These are phyloP conservation scores for Hyaena hyaena DNA, from an alignment of 2,113 vertebrate species.

Conservation along the genomic window DNA sequence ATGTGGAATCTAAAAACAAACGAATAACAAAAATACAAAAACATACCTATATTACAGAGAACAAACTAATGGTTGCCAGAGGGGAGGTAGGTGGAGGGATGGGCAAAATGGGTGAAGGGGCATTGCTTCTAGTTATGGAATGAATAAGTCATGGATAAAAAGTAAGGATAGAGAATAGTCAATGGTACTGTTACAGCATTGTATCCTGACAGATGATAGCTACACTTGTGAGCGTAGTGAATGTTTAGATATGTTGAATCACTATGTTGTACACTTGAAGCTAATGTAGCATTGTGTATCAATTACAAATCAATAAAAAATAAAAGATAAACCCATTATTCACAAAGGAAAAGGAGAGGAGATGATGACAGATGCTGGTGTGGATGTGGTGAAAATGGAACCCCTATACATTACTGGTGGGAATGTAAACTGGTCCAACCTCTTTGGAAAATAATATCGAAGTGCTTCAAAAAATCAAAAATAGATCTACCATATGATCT, in stretches of 20 bases:
- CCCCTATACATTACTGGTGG: background rate
- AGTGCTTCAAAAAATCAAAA: background rate
- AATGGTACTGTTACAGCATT: background rate
- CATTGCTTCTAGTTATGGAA: background rate
- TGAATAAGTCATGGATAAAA: background rate
- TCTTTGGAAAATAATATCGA: background rate
- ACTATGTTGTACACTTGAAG: background rate
- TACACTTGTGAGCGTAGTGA: background rate
- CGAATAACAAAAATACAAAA: background rate
- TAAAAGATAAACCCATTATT: background rate
- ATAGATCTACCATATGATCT: background rate
- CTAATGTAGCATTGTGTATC: background rate
- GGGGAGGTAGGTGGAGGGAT: background rate
- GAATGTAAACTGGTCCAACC: background rate
- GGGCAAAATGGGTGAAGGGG: background rate
- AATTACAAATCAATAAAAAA: background rate
- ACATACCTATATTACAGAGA: background rate
- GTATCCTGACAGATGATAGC: background rate
- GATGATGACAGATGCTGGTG: background rate
- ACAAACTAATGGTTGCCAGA: background rate
- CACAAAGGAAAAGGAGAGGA: background rate
- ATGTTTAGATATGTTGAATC: background rate
- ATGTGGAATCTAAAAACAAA: background rate
- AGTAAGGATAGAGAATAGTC: background rate
- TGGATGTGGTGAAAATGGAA: background rate